Base-by-base conservation (phyloP, 1,140 invertebrate species). In the Drosophila erecta region DNA sequence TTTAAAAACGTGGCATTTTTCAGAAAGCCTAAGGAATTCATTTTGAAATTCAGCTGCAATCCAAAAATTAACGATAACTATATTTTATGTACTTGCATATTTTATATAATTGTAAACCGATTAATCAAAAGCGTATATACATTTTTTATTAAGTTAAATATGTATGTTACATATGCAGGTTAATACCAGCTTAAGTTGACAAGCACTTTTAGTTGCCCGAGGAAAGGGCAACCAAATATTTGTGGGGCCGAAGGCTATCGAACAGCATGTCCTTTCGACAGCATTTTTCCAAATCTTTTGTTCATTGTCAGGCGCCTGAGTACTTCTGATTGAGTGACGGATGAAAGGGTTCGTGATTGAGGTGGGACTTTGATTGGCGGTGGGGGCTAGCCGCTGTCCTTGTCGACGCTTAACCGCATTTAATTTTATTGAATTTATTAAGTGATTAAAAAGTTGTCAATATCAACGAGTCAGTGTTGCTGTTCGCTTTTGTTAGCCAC, bases 341-440 rank as follows among this genome's bases (percentile, higher is more conserved):
- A 17, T 24, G 49, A 17, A 54, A 37, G 30, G 66, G n/a, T 37
- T 58, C 22, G 10, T 47, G 66, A 76, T 57, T 71, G 60, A 72
- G 55, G 51, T n/a, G 38, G 54, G 41, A 3, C n/a, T 47, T 14
- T 14, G 15, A 38, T 30, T 49, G 12, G 12, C n/a, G n/a, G n/a
- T 7, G 14, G 33, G 33, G 33, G 37, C 10, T 41, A 55, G 35
- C 38, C 30, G 69, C 41, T 58, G 67, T 78, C 76, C 81, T 72
- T 75, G 83, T 89, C 70, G 79, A 79, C 79, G 84, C 75, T 78
- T 70, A 78, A 91, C 90, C 90, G 81, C 90, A 91, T 91, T 91
- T 91, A 91, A 91, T 91, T 91, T 91, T 86, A 91, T 91, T 91
- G 85, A 90, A 91, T 91, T 91, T 87, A 91, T 91, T 91, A 91